Conservation (phyloP, 2,113 vertebrate genomes). For the Gambusia holbrooki region DNA sequence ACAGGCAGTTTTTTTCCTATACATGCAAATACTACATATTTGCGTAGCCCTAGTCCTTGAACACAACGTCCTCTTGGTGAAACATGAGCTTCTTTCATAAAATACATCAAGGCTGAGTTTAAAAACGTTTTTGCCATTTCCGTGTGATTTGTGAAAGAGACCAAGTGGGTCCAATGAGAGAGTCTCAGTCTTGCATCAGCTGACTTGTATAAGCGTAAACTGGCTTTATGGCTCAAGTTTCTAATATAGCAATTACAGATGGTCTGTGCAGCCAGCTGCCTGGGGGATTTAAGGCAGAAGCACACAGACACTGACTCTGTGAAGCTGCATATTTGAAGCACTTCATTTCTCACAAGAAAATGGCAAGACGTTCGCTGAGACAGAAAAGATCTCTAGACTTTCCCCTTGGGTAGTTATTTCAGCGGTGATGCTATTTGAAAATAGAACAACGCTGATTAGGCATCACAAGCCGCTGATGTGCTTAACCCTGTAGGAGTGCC, state of each 20-base stretch:
- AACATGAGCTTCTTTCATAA: background rate
- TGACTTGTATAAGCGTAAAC: background rate
- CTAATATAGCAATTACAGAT: constrained; percentile 1
- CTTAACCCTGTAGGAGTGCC: background rate
- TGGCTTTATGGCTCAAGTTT: background rate
- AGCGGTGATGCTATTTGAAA: background rate
- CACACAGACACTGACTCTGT: background rate
- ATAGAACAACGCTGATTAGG: background rate
- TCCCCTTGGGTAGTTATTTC: background rate
- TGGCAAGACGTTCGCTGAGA: background rate
- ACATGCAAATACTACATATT: background rate
- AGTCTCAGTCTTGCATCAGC: background rate
- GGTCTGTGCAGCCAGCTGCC: background rate
- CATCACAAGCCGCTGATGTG: background rate
- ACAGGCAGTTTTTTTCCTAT: background rate
- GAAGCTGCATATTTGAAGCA: background rate
- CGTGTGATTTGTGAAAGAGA: background rate
- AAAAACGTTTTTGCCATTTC: too few relatives aligned
- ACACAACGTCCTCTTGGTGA: background rate
- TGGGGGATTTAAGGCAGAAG: background rate
- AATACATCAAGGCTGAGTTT: too few relatives aligned
- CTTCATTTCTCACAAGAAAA: background rate
- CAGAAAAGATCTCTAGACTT: background rate
- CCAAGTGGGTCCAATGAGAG: background rate
- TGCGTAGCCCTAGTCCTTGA: background rate